Base-by-base conservation (phyloP, 2,113 vertebrate species). In the Leptodactylus fuscus region DNA sequence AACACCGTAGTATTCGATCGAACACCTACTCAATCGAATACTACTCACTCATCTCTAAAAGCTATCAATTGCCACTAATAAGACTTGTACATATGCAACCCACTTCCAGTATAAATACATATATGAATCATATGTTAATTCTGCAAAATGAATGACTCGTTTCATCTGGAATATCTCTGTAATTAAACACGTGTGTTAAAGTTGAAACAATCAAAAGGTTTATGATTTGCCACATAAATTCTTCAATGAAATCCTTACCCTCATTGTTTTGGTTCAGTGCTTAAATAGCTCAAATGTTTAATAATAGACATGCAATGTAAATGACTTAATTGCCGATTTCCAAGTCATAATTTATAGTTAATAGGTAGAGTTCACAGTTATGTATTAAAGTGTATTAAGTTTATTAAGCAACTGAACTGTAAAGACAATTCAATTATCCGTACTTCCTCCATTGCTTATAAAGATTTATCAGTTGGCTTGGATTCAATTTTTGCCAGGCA, bases 171-270 rank as follows among this genome's bases (percentile, higher is more conserved):
- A 16, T 44, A 44, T 24, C 27, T 49, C 44, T 75, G 27, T 16
- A 48, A 29, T 18, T 49, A 18, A 18, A 75, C 13, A 75, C 27
- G 6, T 16, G 15, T 49, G 13, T 2, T 29, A 18, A 75, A 9
- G 46, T 27, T 38, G 41, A 75, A 46, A 49, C 24, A 24, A 5
- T 46, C 41, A 41, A 44, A 16, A 69, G 79, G 70, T 89, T 89
- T 90, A 88, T 85, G 90, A 93, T 92, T 92, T 92, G 87, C 91
- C 89, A 93, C 87, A 89, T 89, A 88, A 88, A 85, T 85, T 89
- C 87, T 88, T 90, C 88, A 78, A 89, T 91, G 90, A 93, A 90
- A 89, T 90, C 91, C 92, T 91, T 91, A 91, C 18, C 92, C 91
- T 92, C 90, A 91, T 92, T 92, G 93, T 77, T 0, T 0, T 60